Evolutionary conservation across 2,113 vertebrate species (phyloP).

Genomic region (Seriola rivoliana): DNA sequence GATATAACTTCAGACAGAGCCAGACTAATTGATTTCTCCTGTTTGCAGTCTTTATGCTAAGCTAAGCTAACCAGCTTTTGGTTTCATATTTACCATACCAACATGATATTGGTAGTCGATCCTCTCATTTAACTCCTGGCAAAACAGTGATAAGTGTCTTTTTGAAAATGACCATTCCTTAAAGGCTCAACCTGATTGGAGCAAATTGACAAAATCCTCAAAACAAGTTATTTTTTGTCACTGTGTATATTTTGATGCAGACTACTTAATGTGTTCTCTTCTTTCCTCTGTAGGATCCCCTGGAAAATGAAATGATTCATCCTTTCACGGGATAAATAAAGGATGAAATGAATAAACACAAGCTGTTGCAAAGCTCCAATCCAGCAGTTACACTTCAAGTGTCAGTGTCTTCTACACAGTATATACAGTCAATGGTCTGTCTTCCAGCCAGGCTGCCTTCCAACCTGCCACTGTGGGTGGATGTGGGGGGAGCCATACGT

Average conservation of each 20-base stretch:
- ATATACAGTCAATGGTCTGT: conserved; percentile 22
- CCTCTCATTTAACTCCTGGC: no score
- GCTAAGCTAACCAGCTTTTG: neutral
- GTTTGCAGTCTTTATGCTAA: neutral
- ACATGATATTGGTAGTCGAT: neutral
- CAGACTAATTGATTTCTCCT: neutral
- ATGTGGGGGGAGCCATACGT: conserved; percentile 82
- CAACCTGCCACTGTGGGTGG: conserved; percentile 72
- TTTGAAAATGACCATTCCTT: neutral
- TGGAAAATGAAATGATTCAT: neutral
- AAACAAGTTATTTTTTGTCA: neutral
- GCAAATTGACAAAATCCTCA: neutral
- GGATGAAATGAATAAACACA: neutral
- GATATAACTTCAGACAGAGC: neutral
- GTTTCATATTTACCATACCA: neutral
- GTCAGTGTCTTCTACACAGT: conserved; percentile 10
- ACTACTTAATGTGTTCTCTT: neutral
- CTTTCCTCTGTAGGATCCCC: neutral
- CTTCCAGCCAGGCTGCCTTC: neutral
- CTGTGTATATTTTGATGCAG: neutral
- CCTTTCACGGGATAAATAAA: neutral
- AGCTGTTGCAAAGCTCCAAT: neutral
- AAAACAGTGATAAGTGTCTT: neutral
- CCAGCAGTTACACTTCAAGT: neutral
- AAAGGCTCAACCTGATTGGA: neutral